Conservation (phyloP, 2,113 vertebrate genomes). For the Hoplias malabaricus region DNA sequence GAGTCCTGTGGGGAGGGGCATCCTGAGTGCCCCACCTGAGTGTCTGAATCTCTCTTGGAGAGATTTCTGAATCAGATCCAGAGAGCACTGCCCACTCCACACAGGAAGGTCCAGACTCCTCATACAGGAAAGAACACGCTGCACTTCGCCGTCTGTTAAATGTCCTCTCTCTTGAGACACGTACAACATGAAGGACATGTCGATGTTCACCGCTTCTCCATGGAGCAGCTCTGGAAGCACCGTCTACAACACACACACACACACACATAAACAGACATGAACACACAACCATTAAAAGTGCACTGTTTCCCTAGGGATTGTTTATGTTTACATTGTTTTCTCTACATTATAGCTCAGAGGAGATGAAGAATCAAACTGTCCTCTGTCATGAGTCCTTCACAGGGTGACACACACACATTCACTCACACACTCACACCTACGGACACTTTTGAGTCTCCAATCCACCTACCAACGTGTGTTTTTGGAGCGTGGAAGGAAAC, state of each 20-base stretch:
- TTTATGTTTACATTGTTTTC: too few species aligned
- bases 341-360: too few species aligned
- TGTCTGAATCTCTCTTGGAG: constrained; percentile 68
- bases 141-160: constrained; percentile 54
- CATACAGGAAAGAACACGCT: constrained; percentile 74
- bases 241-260: constrained; percentile 55
- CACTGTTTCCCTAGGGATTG: too few species aligned
- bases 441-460: too few species aligned
- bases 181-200: constrained; percentile 78
- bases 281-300: too few species aligned
- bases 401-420: too few species aligned
- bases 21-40: constrained; percentile 67
- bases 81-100: constrained; percentile 71
- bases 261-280: background rate
- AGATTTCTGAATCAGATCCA: constrained; percentile 68
- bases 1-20: constrained; percentile 73
- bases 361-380: too few species aligned
- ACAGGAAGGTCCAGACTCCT: constrained; percentile 69
- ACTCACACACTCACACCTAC: too few species aligned
- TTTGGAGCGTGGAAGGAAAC: too few species aligned
- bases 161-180: constrained; percentile 65
- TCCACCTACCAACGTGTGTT: too few species aligned
- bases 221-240: constrained; percentile 74
- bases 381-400: too few species aligned
- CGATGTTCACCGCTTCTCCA: constrained; percentile 72